These are phyloP conservation scores for Cirrhinus molitorella DNA, from an alignment of 2,797 vertebrate species.

Conservation along the genomic window DNA sequence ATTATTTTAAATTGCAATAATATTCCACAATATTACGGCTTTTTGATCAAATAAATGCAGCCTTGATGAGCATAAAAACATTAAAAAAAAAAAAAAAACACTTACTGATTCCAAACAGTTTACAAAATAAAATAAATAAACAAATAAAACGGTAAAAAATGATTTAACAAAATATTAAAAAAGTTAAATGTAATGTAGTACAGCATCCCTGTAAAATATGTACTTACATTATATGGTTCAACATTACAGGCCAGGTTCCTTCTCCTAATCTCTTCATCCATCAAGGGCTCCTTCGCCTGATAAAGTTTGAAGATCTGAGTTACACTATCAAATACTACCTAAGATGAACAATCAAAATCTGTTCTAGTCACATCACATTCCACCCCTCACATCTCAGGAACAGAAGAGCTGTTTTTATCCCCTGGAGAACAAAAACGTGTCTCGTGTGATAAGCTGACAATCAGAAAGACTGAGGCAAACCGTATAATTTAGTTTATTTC, in stretches of 20 bases:
- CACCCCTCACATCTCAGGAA: constrained; percentile 7
- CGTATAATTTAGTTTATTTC: constrained; percentile 28
- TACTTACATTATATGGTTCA: not conserved
- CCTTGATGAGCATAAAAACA: no score
- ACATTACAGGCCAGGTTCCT: not conserved
- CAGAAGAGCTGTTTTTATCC: constrained; percentile 10
- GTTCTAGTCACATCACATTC: constrained; percentile 1
- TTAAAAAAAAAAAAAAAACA: no score
- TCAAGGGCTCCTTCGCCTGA: not conserved
- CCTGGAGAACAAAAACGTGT: constrained; percentile 16
- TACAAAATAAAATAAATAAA: no score
- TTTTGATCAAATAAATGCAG: no score
- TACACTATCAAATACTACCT: not conserved
- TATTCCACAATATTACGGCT: no score
- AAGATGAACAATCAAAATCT: constrained; percentile 1
- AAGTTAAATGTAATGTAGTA: no score
- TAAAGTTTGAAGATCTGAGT: not conserved
- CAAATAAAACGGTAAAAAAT: no score
- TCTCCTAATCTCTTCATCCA: not conserved
- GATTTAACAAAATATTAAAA: no score
- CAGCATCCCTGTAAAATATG: not conserved
- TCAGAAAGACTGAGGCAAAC: constrained; percentile 23
- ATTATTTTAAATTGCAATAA: no score
- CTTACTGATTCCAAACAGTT: no score
- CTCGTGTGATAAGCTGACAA: constrained; percentile 8